Conservation (phyloP, 2,797 vertebrate species). For the Apogon hyalosoma region DNA sequence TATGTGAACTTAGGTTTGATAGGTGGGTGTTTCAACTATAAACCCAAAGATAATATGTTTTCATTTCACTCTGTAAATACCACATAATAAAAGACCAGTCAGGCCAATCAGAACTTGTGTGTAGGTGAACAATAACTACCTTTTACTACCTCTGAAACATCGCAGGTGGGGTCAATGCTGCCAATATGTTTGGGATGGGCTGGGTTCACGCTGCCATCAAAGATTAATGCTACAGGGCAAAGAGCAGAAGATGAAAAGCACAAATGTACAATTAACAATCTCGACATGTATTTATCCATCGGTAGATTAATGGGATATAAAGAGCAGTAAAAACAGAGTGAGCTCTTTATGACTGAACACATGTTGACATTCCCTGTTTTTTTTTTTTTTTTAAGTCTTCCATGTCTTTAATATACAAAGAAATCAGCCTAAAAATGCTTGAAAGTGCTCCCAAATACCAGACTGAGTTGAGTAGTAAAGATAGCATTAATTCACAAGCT, state of each 20-base stretch:
- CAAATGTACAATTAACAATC: background rate
- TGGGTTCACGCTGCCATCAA: constrained; percentile 89
- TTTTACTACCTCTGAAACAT: constrained; percentile 92
- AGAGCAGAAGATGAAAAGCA: constrained; percentile 11
- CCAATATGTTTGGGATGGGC: constrained; percentile 96
- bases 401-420: too few relatives aligned
- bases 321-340: too few relatives aligned
- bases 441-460: too few relatives aligned
- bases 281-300: background rate
- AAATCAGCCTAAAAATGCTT: too few relatives aligned
- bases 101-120: constrained; percentile 1
- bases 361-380: too few relatives aligned
- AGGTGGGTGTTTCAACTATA: background rate
- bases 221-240: constrained; percentile 90
- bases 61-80: constrained; percentile 11
- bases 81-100: constrained; percentile 20
- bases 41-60: constrained; percentile 1
- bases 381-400: too few relatives aligned
- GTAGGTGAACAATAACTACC: constrained; percentile 80
- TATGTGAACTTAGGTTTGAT: background rate
- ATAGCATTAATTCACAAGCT: constrained; percentile 1
- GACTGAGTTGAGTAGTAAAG: background rate
- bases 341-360: too few relatives aligned
- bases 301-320: too few relatives aligned
- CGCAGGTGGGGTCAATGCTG: constrained; percentile 96